Base-by-base conservation (phyloP, 1,140 invertebrate species). In the Tachypleus tridentatus region DNA sequence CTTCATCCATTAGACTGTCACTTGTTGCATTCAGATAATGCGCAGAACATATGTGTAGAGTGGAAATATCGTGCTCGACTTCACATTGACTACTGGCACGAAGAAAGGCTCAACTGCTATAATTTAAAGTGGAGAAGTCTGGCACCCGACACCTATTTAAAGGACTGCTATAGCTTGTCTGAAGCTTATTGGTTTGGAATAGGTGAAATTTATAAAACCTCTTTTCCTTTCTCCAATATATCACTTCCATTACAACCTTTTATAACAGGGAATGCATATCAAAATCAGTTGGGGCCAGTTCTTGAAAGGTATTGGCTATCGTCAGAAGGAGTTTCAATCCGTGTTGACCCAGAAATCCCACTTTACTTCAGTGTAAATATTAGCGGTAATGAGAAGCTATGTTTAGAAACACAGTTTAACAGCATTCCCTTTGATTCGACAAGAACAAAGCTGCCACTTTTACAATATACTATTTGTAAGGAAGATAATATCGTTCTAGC, bases 221-320 rank as follows among this genome's bases (percentile, higher is more conserved):
- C 85, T 0, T 93, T 90, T 85, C 90, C 89, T 0, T 76, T 93
- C 0, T 86, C 89, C 71, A 81, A 82, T 49, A 85, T 84, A 0
- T 78, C 80, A 48, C 82, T 91, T 8, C 82, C 86, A 7, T 83
- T 85, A 70, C 83, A 84, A 3, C 86, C 90, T 0, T 93, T 93
- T 70, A 81, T 92, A 10, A 93, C 89, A 4, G 89, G 89, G 0
- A 85, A 88, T 69, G 69, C 69, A 65, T 57, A 62, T 62, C 81
- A 85, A 70, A 83, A 89, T 68, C 58, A 71, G 67, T 93, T 89
- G 79, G 88, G 90, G 0, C 87, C 87, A 68, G 86, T 88, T 0
- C 73, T 94, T 0, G 86, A 87, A 61, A 77, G 88, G 54, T 92
- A 91, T 70, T 90, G 93, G 69, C 84, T 93, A 48, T 91, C 86